Conservation (phyloP, 2,888 invertebrate species). For the Bedellia somnulentella region DNA sequence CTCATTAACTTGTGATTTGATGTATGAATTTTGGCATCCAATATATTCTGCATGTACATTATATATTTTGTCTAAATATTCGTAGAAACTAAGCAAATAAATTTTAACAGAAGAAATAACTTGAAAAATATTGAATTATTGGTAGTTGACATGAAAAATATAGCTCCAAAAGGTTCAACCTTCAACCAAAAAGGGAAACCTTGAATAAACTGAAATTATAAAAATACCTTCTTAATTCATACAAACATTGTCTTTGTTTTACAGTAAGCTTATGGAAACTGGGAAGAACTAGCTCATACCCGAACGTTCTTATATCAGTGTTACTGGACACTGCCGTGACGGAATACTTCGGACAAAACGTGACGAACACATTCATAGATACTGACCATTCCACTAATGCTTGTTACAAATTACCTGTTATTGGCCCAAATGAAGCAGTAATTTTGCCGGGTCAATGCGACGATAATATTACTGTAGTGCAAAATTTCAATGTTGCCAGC, state of each 20-base stretch:
- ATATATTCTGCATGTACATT: no score
- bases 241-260: constrained; percentile 9
- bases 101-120: no score
- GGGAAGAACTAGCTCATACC: constrained; percentile 13
- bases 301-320: constrained; percentile 14
- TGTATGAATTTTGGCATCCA: no score
- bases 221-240: no score
- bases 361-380: constrained; percentile 12
- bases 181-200: no score
- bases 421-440: constrained; percentile 22
- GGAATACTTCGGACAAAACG: constrained; percentile 12
- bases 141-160: no score
- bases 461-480: constrained; percentile 19
- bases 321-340: constrained; percentile 18
- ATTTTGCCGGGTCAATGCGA: constrained; percentile 33
- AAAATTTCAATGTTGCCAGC: constrained; percentile 19
- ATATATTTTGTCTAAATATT: no score
- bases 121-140: no score
- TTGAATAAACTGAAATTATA: no score
- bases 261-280: constrained; percentile 37
- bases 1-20: no score
- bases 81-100: no score
- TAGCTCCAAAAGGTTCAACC: no score
- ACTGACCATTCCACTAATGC: constrained; percentile 21
- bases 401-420: constrained; percentile 25